phyloP scores from a whole-genome alignment of 2,888 invertebrate species.

The Zele albiditarsus region DNA sequence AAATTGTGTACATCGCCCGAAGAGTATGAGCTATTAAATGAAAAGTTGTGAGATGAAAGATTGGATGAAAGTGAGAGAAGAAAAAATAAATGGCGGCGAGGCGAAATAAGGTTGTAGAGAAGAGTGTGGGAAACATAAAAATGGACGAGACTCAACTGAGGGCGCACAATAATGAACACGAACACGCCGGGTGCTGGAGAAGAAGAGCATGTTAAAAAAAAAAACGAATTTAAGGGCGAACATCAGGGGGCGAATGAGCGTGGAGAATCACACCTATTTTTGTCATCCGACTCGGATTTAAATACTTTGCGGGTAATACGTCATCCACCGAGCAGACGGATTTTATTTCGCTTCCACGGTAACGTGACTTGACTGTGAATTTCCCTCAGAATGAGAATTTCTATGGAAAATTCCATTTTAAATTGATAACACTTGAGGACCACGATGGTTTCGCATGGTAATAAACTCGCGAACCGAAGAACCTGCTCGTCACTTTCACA shows the following conservation, averaged over 20 bases:
- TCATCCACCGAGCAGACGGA: constrained; percentile 40
- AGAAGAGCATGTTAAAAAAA: constrained; percentile 5
- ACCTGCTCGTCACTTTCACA: background rate
- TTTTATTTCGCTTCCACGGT: constrained; percentile 38
- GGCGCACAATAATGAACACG: constrained; percentile 35
- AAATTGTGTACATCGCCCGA: constrained; percentile 36
- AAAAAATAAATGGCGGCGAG: background rate
- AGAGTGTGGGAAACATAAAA: constrained; percentile 22
- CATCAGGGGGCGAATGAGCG: constrained; percentile 32
- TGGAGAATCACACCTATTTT: constrained; percentile 53
- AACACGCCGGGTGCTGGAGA: constrained; percentile 30
- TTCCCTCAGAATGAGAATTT: constrained; percentile 28
- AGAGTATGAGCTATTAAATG: constrained; percentile 33
- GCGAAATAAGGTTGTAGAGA: constrained; percentile 12
- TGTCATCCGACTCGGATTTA: constrained; percentile 49
- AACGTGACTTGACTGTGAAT: constrained; percentile 39
- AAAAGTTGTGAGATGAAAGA: constrained; percentile 35
- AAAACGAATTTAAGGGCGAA: constrained; percentile 4
- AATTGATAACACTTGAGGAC: constrained; percentile 7
- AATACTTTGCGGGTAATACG: constrained; percentile 48
- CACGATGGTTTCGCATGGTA: constrained; percentile 35
- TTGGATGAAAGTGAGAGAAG: background rate
- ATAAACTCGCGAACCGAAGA: constrained; percentile 14
- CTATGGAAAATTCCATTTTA: constrained; percentile 34
- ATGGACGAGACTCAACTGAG: constrained; percentile 23